Base-by-base conservation (phyloP, 2,113 vertebrate species). In the Enhydra lutris region DNA sequence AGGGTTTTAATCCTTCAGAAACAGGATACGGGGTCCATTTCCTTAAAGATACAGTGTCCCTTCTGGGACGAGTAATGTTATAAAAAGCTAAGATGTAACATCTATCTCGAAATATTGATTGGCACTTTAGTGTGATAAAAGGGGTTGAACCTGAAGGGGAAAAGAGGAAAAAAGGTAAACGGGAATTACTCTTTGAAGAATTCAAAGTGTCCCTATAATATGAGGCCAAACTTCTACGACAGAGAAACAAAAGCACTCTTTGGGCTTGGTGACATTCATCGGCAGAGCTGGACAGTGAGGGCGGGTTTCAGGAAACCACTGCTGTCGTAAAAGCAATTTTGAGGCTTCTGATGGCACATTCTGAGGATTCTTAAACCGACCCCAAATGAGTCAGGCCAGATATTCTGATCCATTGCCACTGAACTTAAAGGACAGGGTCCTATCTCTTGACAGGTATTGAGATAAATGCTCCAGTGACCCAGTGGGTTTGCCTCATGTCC, bases 21-120 rank as follows among this genome's bases (percentile, higher is more conserved):
- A 99, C 98, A 98, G 99, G 99, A 99, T 99, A 99, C 98, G 81
- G 98, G 98, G 99, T 99, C 99, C 99, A 99, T 99, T 99, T 99
- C 99, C 99, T 99, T 99, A 99, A 99, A 99, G 99, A 99, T 99
- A 99, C 99, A 99, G 99, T 99, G 98, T 98, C 98, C 98, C 99
- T 99, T 99, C 99, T 99, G 99, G 99, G 99, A 99, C 98, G 52
- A 98, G 98, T 98, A 97, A 98, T 95, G 98, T 99, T 99, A 99
- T 99, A 99, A 99, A 99, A 99, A 99, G 98, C 98, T 98, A 99
- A 98, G 99, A 99, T 98, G 98, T 97, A 98, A 98, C 99, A 99
- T 99, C 98, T 98, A 99, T 99, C 98, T 98, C 96, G 20, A 96
- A 95, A 98, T 99, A 99, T 99, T 99, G 98, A 99, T 99, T 99